Evolutionary conservation across 92 coral and sea anemone species (phyloP), one percentile per base, ranked within the genome.

Genomic region (Porites rus): DNA sequence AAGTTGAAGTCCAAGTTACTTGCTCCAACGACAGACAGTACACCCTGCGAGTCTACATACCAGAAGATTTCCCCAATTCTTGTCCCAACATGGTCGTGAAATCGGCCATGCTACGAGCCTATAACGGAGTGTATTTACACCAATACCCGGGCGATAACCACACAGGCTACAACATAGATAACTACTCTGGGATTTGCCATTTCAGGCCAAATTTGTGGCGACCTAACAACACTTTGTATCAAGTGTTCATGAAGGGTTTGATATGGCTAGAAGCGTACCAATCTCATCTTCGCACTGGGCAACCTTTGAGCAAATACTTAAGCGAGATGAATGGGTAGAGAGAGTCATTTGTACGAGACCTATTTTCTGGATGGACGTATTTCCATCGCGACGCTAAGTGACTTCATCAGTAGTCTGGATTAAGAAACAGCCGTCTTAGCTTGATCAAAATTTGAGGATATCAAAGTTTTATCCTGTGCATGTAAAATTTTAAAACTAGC

Each of bases 201-300:
- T 93, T 80, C 38, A 88, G 92, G 69, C 88, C 95, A 16, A 87
- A 84, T 28, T 74, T 80, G 19, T 95, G 98, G 98, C 87, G 89
- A 21, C 60, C 84, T 86, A 88, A 88, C 14, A 88, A 92, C 53
- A 91, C 95, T 0, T 75, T 95, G 22, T 90, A 91, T 54, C 95
- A 95, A 72, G 95, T 95, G 46, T 68, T 88, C 72, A 93, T 95
- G 96, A 95, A 95, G 31, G 98, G 98, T 11, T 63, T 90, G 62
- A 43, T 95, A 20, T 95, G 98, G 98, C 77, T 95, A 74, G 98
- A 95, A n/a, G 98, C 95, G 9, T 95, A 93, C 63, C 95, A 93
- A n/a, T 86, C 85, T 17, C 96, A 93, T 75, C 86, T 87, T 50
- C 86, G 75, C 25, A 93, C 98, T 43, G 96, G 96, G 21, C 77